Conservation (phyloP, 2,888 invertebrate genomes). For the Alloscopus bannaensis region DNA sequence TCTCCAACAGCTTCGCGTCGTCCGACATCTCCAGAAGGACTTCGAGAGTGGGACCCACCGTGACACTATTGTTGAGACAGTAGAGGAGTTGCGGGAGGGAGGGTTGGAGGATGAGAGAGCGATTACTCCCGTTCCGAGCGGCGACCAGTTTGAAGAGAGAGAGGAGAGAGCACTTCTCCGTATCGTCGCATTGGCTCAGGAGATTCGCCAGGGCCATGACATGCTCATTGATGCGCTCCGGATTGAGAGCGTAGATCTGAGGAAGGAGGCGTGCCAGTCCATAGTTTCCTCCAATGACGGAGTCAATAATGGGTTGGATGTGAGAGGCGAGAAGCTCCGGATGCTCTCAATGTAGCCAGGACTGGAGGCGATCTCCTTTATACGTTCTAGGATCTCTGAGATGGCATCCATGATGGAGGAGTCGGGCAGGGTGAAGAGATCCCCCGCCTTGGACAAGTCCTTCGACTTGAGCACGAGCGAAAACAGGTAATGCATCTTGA, state of each 20-base stretch:
- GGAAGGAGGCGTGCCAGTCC: constrained; percentile 91
- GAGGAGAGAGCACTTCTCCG: constrained; percentile 90
- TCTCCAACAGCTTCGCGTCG: constrained; percentile 53
- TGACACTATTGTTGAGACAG: constrained; percentile 81
- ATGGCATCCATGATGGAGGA: constrained; percentile 89
- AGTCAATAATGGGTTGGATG: constrained; percentile 92
- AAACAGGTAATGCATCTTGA: constrained; percentile 92
- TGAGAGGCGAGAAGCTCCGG: constrained; percentile 90
- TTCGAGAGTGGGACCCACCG: constrained; percentile 75
- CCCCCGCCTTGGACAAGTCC: constrained; percentile 92
- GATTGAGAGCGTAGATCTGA: constrained; percentile 92
- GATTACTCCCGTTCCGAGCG: constrained; percentile 58
- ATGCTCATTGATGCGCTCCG: constrained; percentile 89
- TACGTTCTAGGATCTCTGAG: constrained; percentile 80
- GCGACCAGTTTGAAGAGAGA: constrained; percentile 89
- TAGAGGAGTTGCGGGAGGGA: constrained; percentile 89
- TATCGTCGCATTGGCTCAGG: constrained; percentile 88
- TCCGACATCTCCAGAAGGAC: constrained; percentile 61
- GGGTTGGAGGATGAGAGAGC: constrained; percentile 80
- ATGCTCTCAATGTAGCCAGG: constrained; percentile 91
- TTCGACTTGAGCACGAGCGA: constrained; percentile 92
- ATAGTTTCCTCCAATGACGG: constrained; percentile 92
- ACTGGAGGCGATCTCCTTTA: constrained; percentile 88
- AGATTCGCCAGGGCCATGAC: constrained; percentile 88
- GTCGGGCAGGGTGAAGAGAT: constrained; percentile 92